Conservation (phyloP, 1,140 invertebrate genomes). For the Bombyx mori region DNA sequence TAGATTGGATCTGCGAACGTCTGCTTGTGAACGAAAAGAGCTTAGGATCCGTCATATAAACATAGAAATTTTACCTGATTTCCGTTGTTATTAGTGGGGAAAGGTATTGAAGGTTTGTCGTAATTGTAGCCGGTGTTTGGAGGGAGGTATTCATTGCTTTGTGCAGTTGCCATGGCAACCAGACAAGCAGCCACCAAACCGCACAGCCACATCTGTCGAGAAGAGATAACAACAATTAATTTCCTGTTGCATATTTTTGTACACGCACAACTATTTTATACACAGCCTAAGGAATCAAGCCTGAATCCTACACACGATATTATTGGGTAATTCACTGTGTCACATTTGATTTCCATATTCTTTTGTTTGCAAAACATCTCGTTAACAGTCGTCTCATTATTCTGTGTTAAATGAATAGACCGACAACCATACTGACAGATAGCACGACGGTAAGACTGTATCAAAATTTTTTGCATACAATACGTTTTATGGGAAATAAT, state of each 20-base stretch:
- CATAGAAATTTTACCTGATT: slow-evolving; percentile 23
- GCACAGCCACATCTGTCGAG: slow-evolving; percentile 48
- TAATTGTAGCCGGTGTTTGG: slow-evolving; percentile 75
- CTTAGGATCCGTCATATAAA: not conserved
- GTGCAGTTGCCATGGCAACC: slow-evolving; percentile 58
- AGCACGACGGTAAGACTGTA: not conserved
- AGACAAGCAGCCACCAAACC: slow-evolving; percentile 31
- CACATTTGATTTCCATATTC: not conserved
- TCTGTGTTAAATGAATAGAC: not conserved
- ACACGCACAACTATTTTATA: no score
- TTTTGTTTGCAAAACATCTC: not conserved
- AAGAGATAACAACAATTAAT: slow-evolving; percentile 30
- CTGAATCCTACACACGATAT: no score
- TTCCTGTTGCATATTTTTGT: not conserved
- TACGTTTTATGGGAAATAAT: slow-evolving; percentile 9
- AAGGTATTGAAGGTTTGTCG: slow-evolving; percentile 72
- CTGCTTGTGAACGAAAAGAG: no score
- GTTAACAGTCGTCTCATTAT: not conserved
- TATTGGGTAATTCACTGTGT: no score
- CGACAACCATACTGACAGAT: not conserved
- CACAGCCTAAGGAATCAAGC: no score
- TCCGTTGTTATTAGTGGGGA: slow-evolving; percentile 51
- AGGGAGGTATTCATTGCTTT: slow-evolving; percentile 75
- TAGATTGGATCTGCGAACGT: no score
- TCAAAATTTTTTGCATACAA: slow-evolving; percentile 7